Evolutionary conservation across 2,113 vertebrate genomes (phyloP).

Genomic region (Crotalus tigris): DNA sequence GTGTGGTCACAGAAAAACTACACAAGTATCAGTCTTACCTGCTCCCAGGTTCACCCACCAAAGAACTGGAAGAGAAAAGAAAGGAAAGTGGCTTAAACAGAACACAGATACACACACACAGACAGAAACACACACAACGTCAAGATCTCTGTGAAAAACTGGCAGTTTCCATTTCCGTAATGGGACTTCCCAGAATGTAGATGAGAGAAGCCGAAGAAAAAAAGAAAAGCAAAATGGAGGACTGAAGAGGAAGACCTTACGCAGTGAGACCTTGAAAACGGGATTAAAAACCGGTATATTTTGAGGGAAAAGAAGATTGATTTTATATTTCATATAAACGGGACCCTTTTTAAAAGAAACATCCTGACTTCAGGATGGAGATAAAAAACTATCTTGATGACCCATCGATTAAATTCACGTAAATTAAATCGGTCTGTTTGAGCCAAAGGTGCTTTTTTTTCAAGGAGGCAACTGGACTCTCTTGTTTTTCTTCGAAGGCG

Average conservation of each 20-base stretch:
- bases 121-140: too few relatives aligned
- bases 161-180: background rate
- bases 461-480: background rate
- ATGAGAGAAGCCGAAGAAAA: background rate
- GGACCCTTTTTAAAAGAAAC: background rate
- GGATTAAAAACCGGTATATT: background rate
- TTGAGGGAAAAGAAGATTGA: too few relatives aligned
- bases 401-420: background rate
- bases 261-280: background rate
- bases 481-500: background rate
- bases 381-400: background rate
- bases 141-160: background rate
- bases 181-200: background rate
- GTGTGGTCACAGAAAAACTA: background rate
- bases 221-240: background rate
- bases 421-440: background rate
- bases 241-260: background rate
- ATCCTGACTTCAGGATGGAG: too few relatives aligned
- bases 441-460: background rate
- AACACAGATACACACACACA: too few relatives aligned
- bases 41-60: background rate
- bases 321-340: background rate
- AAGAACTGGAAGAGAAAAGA: background rate
- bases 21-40: background rate
- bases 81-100: background rate